Evolutionary conservation across 2,888 invertebrate species (phyloP), one percentile per base, ranked within the genome.

Genomic region (Meliscaeva auricollis): DNA sequence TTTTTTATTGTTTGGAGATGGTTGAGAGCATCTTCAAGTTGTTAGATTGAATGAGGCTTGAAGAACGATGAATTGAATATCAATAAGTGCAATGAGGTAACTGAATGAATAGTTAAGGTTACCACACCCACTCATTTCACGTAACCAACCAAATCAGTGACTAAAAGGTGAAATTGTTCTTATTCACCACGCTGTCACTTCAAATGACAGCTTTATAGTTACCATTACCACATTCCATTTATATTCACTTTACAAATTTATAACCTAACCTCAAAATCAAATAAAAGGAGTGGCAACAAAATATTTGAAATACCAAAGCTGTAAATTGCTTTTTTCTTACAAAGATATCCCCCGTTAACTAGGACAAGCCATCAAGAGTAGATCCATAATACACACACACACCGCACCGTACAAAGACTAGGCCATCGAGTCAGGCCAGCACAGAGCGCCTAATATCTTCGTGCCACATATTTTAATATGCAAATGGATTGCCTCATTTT

Each of bases 401-500:
- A n/a, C n/a, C n/a, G 44, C 7, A n/a, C 2, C 22, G 8, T n/a
- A 30, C 30, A 2, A 44, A 62, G 46, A 64, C 46, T 46, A 46
- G 64, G 22, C 64, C 30, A 64, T 30, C 44, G 9, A n/a, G 15
- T 41, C n/a, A 7, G 6, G 22, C 54, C 15, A 3, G 20, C 11
- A 54, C 9, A 15, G 15, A 44, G n/a, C 44, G 30, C 17, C 64
- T 64, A 64, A 64, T 58, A 58, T 64, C 46, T 46, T 46, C 17
- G 64, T 64, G 64, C 46, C 64, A 64, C 64, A 64, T 46, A 64
- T 64, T 64, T 46, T 64, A 44, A 44, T 41, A 64, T 64, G 64
- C 44, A 64, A 64, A 64, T 64, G 2, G 17, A 46, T 64, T 64
- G 64, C 64, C 64, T 64, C 46, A 64, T 46, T 64, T 64, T 46